These are phyloP conservation scores for Epinephelus malabaricus DNA, from an alignment of 2,797 vertebrate genomes.

Conservation along the genomic window DNA sequence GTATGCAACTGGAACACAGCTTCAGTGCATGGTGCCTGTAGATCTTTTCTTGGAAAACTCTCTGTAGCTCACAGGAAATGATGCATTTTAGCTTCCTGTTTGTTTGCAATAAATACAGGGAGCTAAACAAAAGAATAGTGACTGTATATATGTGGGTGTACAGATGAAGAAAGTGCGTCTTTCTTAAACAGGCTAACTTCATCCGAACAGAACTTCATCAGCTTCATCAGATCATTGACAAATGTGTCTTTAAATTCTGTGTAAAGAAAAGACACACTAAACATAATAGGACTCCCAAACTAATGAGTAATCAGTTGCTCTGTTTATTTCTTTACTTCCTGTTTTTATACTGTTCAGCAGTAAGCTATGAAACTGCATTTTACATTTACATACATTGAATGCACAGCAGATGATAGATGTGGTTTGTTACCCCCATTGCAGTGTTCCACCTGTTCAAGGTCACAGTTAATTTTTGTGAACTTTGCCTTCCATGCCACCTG, in stretches of 20 bases:
- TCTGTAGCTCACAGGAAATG: background rate
- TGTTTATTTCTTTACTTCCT: no score
- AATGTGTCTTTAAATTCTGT: background rate
- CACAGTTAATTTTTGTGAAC: background rate
- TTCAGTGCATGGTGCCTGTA: background rate
- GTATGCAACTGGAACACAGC: background rate
- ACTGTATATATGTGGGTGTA: background rate
- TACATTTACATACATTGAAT: background rate
- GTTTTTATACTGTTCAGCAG: no score
- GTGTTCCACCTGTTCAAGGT: background rate
- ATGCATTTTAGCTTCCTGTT: slow-evolving; percentile 2
- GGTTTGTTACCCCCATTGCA: background rate
- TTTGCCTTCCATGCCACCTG: background rate
- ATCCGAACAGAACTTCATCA: no score
- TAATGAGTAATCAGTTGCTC: no score
- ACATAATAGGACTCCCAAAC: background rate
- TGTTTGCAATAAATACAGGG: background rate
- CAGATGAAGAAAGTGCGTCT: background rate
- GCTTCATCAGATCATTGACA: background rate
- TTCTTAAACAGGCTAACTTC: background rate
- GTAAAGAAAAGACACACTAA: background rate
- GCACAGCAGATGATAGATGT: background rate
- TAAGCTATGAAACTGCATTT: background rate
- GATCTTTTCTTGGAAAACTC: slow-evolving; percentile 7
- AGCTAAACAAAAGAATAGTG: background rate